phyloP scores from a whole-genome alignment of 2,113 vertebrate genomes.

The human (Homo sapiens) region GRCh38 chr4:3332501-3333000 shows the following conservation, averaged over 20 bases:
- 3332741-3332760: accelerated
- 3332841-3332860: too few relatives aligned
- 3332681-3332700: accelerated
- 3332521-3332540: accelerated
- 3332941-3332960: too few relatives aligned
- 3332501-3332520: accelerated
- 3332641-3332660: accelerated
- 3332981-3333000: too few relatives aligned
- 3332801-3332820: not conserved
- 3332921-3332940: too few relatives aligned
- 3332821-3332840: too few relatives aligned
- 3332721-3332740: accelerated
- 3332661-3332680: not conserved
- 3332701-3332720: accelerated
- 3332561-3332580: not conserved
- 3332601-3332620: not conserved
- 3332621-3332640: not conserved
- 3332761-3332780: too few relatives aligned
- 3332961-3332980: too few relatives aligned
- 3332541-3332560: accelerated
- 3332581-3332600: not conserved
- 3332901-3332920: too few relatives aligned
- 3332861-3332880: too few relatives aligned
- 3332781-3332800: not conserved
- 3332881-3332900: too few relatives aligned